Conservation (phyloP, 2,113 vertebrate species). For the Todiramphus saurophagus region DNA sequence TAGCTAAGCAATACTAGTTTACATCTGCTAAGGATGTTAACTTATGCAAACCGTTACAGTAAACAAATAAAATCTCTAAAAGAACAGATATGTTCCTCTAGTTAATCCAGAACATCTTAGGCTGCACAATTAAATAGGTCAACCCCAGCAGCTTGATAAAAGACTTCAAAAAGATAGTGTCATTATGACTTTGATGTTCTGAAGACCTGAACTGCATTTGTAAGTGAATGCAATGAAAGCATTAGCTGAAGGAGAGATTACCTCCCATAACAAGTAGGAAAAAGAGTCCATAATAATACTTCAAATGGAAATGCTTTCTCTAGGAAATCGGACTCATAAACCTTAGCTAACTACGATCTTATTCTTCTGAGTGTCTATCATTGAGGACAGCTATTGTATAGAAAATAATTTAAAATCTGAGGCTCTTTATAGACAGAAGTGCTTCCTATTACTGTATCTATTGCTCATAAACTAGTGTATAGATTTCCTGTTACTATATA, state of each 20-base stretch:
- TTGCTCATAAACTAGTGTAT: constrained; percentile 58
- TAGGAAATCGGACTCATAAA: constrained; percentile 62
- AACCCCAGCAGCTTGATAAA: constrained; percentile 50
- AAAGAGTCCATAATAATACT: constrained; percentile 30
- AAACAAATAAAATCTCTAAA: background rate
- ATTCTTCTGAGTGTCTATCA: constrained; percentile 35
- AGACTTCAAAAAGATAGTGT: constrained; percentile 64
- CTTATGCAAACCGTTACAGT: background rate
- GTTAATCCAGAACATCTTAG: constrained; percentile 33
- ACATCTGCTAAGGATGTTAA: background rate
- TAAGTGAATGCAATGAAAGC: constrained; percentile 62
- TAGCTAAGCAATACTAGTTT: background rate
- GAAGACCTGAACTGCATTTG: constrained; percentile 66
- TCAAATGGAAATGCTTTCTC: constrained; percentile 35
- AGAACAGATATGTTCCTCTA: background rate
- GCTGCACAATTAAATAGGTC: constrained; percentile 68
- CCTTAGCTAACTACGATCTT: constrained; percentile 42
- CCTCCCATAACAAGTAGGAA: constrained; percentile 9
- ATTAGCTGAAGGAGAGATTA: constrained; percentile 29
- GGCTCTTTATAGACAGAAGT: constrained; percentile 35
- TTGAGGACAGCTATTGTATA: background rate
- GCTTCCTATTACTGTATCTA: constrained; percentile 48
- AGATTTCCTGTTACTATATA: constrained; percentile 52
- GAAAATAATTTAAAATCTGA: constrained; percentile 40
- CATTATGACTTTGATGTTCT: constrained; percentile 55